Evolutionary conservation across 2,113 vertebrate genomes (phyloP), one percentile per base, ranked within the genome.

Genomic region (Vombatus ursinus): DNA sequence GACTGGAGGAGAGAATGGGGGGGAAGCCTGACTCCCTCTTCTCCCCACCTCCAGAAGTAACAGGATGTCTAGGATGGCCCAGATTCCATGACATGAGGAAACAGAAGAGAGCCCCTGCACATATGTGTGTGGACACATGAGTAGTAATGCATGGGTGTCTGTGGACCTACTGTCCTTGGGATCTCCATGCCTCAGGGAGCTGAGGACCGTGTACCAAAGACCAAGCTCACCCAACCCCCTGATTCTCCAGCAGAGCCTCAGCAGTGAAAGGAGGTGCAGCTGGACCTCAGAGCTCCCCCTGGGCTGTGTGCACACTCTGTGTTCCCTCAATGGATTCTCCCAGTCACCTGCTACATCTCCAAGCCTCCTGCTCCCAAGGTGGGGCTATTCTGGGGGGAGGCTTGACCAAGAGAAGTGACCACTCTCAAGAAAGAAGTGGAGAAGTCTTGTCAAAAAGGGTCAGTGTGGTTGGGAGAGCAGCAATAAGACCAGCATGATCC

Each of bases 1-100:
- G 99, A 99, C 99, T 99, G 93, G 12, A 47, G 54, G 50, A 91
- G n/a, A 1, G 50, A n/a, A 31, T 31, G 22, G 16, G 19, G 44
- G 31, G 31, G n/a, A n/a, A 84, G 68, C 19, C 37, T 84, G 68
- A 84, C 68, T 44, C 68, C n/a, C 68, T 84, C 68, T 84, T 84
- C n/a, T 44, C n/a, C 68, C 37, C 37, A 23, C 19, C n/a, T 44
- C 68, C 37, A 84, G 68, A 84, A 84, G 37, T 22, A 84, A 84
- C n/a, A 84, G 68, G n/a, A 22, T 44, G 7, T 84, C 19, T 23
- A 44, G 19, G 68, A 44, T 84, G 37, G 84, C 48, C 68, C 26
- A 57, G 90, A 94, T 91, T n/a, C 28, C 89, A 68, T 61, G 26
- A 92, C 50, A 91, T 10, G 54, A 37, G 24, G 61, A 91, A 51